Evolutionary conservation across 2,888 invertebrate genomes (phyloP).

Genomic region (Ochropacha duplaris): DNA sequence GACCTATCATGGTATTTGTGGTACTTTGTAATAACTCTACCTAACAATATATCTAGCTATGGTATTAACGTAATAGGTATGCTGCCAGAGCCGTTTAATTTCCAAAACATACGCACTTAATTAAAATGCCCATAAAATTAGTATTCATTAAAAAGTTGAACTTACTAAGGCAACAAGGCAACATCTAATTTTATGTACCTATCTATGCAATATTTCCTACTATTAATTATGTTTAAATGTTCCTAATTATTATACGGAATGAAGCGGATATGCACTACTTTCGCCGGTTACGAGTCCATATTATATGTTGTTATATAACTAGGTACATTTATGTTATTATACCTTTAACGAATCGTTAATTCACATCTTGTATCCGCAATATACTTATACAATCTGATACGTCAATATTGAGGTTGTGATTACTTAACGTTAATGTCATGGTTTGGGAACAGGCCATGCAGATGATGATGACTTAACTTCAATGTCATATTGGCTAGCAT

Average conservation of each 20-base stretch:
- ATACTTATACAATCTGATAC: not conserved
- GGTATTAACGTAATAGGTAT: no score
- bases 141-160: not conserved
- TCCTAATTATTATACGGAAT: slow-evolving; percentile 23
- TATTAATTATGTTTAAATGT: slow-evolving; percentile 6
- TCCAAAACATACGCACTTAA: no score
- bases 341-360: not conserved
- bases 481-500: not conserved
- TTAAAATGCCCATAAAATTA: no score
- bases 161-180: not conserved
- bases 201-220: not conserved
- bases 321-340: slow-evolving; percentile 3
- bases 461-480: not conserved
- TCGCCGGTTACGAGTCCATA: slow-evolving; percentile 46
- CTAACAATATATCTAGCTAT: no score
- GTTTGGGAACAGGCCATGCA: no score
- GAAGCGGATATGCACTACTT: slow-evolving; percentile 54
- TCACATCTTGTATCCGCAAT: not conserved
- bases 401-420: not conserved
- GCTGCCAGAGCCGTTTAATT: no score
- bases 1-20: no score
- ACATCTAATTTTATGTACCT: not conserved
- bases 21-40: no score
- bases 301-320: slow-evolving; percentile 27
- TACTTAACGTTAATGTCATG: not conserved